Base-by-base conservation (phyloP, 2,113 vertebrate genomes). In the Prietella phreatophila region DNA sequence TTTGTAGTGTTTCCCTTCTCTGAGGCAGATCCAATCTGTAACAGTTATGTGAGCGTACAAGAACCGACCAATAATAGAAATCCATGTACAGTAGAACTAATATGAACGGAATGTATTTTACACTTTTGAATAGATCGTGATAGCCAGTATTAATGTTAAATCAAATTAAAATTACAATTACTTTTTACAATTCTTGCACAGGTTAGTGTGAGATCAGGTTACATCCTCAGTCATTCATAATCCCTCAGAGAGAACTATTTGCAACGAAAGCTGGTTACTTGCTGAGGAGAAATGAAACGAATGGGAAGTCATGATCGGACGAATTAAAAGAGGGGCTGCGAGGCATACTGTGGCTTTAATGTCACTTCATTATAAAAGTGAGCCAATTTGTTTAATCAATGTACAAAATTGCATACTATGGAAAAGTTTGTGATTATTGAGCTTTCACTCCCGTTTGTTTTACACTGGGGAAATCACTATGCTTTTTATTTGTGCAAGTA, bases 341-440 rank as follows among this genome's bases (percentile, higher is more conserved):
- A 9, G 14, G 2, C 8, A 7, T 25, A 83, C 36, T 30, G 25
- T 83, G 60, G 17, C 60, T 86, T 65, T 86, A 80, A 30, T 33
- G 85, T 63, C 27, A 53, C 84, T 82, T 90, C 63, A 85, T 86
- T 88, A 58, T 50, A 13, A 81, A 42, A 65, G 55, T 75, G 30
- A 87, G 55, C 83, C 73, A 84, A 90, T 88, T 82, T 81, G 71
- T 63, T 83, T 82, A 88, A 90, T 90, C 89, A 85, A 69, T 84
- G 79, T 55, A 42, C n/a, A 84, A 85, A 88, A 88, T 82, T 84
- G 82, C 63, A 36, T 30, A 63, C 78, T 84, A 42, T 73, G 30
- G 58, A 81, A 86, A 83, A 88, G 61, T 84, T 75, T 25, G 73
- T 86, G 87, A 84, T 75, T 86, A 88, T 86, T 85, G 82, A 86